Conservation (phyloP, 2,113 vertebrate species). For the Bothrops jararaca region DNA sequence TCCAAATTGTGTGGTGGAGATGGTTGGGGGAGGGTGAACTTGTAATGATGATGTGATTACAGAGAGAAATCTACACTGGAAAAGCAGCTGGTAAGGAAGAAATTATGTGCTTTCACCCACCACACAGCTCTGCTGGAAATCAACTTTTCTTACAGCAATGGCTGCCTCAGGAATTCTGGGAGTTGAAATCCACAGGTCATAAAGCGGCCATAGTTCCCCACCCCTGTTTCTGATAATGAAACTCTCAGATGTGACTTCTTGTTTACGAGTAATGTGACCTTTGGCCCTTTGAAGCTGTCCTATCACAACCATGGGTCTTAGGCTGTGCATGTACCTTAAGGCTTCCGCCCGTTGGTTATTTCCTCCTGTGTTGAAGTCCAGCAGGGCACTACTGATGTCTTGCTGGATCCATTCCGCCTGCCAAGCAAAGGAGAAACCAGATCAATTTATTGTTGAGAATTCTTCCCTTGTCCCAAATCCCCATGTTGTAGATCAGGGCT, state of each 20-base stretch:
- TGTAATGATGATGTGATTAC: not conserved
- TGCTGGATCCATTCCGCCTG: slow-evolving; percentile 76
- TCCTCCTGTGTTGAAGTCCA: slow-evolving; percentile 59
- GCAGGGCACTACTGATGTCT: slow-evolving; percentile 72
- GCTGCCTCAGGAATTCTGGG: too few species aligned
- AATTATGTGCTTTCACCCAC: not conserved
- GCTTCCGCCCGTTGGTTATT: slow-evolving; percentile 58
- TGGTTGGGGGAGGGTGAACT: not conserved
- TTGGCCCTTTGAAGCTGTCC: not conserved
- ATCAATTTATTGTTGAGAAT: not conserved
- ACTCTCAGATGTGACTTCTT: too few species aligned
- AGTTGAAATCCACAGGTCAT: not conserved
- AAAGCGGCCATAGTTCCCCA: not conserved
- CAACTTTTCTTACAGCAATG: not conserved
- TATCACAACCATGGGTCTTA: not conserved
- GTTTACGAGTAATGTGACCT: not conserved
- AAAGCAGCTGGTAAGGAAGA: not conserved
- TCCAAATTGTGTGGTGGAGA: not conserved
- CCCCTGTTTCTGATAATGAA: not conserved
- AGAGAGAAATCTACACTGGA: not conserved
- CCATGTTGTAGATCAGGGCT: not conserved
- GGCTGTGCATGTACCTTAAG: slow-evolving; percentile 64
- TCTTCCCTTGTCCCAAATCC: not conserved
- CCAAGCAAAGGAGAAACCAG: slow-evolving; percentile 11
- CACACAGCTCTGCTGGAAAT: not conserved